A percentile compares a stretch with the other conserved stretches of the same genome.
Evolutionary conservation across 2,113 vertebrate genomes (phyloP).

Genomic region (Gymnocephalus cernua): DNA sequence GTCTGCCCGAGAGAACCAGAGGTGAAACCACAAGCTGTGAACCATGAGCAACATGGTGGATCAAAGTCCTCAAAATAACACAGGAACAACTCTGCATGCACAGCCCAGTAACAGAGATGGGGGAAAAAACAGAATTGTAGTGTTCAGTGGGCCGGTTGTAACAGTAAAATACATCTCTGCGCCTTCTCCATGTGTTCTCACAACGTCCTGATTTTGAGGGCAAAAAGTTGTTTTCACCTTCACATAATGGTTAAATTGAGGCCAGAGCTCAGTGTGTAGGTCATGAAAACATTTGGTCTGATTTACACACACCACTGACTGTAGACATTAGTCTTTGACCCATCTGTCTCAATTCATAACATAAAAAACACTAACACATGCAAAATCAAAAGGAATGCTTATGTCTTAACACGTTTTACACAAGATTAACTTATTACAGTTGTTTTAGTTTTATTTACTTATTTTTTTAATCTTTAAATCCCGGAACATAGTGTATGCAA

Average conservation of each 20-base stretch:
- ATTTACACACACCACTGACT: neutral
- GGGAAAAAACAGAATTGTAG: neutral
- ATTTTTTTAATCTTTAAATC: no score
- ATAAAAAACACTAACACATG: no score
- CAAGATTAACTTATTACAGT: no score
- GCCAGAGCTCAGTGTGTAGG: neutral
- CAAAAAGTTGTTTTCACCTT: neutral
- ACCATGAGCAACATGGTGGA: constrained; percentile 26
- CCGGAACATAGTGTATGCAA: no score
- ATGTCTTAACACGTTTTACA: no score
- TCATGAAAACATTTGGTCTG: neutral
- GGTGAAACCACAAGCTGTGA: constrained; percentile 56
- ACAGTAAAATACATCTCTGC: neutral
- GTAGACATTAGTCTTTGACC: no score
- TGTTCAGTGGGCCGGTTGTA: neutral
- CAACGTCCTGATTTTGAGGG: neutral
- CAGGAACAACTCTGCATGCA: neutral
- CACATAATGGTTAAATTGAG: neutral
- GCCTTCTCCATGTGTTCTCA: neutral
- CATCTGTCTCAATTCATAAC: no score
- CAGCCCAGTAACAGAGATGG: neutral
- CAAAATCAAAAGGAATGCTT: no score
- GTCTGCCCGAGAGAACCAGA: neutral
- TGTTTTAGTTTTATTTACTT: no score
- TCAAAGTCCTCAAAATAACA: constrained; percentile 12